Percentiles rank a stretch among this genome's conserved stretches.
These are phyloP conservation scores for Plodia interpunctella DNA, from an alignment of 1,140 invertebrate species.

Conservation along the genomic window DNA sequence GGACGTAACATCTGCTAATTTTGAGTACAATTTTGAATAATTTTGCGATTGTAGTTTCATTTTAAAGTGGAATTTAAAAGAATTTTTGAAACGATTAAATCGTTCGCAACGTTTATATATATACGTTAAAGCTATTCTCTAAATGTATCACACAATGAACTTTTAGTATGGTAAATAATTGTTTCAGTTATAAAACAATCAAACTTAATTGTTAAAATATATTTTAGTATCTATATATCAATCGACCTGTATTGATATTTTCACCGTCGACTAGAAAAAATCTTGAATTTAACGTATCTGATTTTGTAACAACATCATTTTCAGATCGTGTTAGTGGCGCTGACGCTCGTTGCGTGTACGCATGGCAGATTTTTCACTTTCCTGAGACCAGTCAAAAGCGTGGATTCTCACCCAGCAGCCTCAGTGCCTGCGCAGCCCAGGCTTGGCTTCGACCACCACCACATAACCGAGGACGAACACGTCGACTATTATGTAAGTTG, in stretches of 20 bases:
- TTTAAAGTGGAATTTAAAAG: too few relatives aligned
- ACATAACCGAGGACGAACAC: conserved; percentile 59
- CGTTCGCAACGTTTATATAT: too few relatives aligned
- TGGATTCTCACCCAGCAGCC: conserved; percentile 33
- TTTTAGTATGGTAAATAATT: too few relatives aligned
- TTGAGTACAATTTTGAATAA: not conserved
- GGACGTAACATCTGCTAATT: not conserved
- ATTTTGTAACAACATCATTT: conserved; percentile 17
- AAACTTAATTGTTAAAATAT: too few relatives aligned
- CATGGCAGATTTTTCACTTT: conserved; percentile 43
- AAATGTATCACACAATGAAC: too few relatives aligned
- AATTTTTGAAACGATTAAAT: too few relatives aligned
- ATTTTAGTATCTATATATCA: too few relatives aligned
- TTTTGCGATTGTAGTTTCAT: too few relatives aligned
- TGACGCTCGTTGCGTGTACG: conserved; percentile 37
- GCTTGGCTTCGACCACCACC: conserved; percentile 42
- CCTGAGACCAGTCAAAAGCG: conserved; percentile 25
- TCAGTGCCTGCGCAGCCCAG: conserved; percentile 36
- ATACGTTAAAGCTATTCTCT: too few relatives aligned
- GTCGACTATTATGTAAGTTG: conserved; percentile 66
- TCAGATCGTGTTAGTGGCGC: conserved; percentile 37
- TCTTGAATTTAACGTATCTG: not conserved
- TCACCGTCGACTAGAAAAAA: too few relatives aligned
- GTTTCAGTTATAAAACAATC: too few relatives aligned
- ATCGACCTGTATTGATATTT: too few relatives aligned